These are phyloP conservation scores for Heteractis magnifica DNA, from an alignment of 92 coral and sea anemone genomes.

Conservation along the genomic window DNA sequence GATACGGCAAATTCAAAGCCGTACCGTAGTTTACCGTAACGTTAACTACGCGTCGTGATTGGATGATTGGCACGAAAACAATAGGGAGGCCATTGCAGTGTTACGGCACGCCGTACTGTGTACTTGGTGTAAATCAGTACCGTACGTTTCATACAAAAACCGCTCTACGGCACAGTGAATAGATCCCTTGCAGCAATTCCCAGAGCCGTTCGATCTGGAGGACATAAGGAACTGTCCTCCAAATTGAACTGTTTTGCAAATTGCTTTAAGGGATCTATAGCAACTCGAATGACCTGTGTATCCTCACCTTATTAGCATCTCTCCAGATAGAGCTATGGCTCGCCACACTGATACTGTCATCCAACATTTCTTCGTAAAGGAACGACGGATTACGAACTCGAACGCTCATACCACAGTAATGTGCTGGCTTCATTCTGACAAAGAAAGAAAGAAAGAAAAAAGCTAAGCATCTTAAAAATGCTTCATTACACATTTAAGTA, in stretches of 20 bases:
- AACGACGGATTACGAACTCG: constrained; percentile 87
- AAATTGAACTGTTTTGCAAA: neutral
- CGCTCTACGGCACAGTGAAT: no score
- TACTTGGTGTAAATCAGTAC: no score
- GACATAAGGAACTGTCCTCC: neutral
- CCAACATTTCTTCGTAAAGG: constrained; percentile 91
- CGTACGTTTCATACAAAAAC: no score
- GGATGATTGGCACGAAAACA: no score
- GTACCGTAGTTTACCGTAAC: no score
- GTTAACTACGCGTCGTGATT: no score
- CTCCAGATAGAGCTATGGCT: constrained; percentile 52
- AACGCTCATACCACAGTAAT: constrained; percentile 69
- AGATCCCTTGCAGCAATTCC: neutral
- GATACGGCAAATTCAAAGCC: no score
- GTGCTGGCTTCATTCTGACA: constrained; percentile 60
- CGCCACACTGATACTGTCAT: constrained; percentile 53
- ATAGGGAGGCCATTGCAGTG: no score
- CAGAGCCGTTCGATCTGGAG: neutral
- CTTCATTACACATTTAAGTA: no score
- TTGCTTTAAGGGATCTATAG: neutral
- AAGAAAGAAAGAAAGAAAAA: neutral
- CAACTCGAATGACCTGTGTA: neutral
- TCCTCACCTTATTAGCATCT: constrained; percentile 55
- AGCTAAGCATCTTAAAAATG: no score
- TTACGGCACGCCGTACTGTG: no score